Evolutionary conservation across 2,113 vertebrate species (phyloP).

Genomic region (Elephantulus edwardii): DNA sequence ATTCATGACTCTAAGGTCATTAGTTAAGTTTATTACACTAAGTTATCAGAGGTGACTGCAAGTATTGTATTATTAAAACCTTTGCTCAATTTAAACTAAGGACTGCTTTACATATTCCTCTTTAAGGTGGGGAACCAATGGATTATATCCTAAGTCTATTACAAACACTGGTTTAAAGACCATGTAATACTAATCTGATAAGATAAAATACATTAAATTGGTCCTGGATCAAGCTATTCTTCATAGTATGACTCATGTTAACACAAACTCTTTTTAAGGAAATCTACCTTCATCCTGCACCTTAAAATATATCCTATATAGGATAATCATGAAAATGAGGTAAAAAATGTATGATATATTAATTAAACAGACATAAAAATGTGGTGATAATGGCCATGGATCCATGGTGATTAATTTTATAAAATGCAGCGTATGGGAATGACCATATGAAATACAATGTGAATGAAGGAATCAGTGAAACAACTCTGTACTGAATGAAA

Average conservation of each 20-base stretch:
- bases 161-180: background rate
- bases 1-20: background rate
- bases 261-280: background rate
- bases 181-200: background rate
- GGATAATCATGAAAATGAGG: background rate
- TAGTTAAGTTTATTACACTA: background rate
- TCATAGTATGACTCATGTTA: background rate
- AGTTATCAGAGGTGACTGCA: background rate
- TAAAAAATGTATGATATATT: background rate
- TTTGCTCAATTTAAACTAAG: too few relatives aligned
- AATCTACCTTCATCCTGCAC: background rate
- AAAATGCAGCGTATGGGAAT: too few relatives aligned
- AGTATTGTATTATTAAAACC: too few relatives aligned
- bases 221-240: background rate
- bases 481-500: too few relatives aligned
- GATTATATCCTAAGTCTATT: background rate
- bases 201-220: background rate
- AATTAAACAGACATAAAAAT: too few relatives aligned
- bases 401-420: too few relatives aligned
- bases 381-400: too few relatives aligned
- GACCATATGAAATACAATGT: too few relatives aligned
- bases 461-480: too few relatives aligned
- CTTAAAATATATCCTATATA: background rate
- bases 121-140: background rate
- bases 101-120: background rate